phyloP scores from a whole-genome alignment of 92 coral and sea anemone species.

The Muricea muricata region DNA sequence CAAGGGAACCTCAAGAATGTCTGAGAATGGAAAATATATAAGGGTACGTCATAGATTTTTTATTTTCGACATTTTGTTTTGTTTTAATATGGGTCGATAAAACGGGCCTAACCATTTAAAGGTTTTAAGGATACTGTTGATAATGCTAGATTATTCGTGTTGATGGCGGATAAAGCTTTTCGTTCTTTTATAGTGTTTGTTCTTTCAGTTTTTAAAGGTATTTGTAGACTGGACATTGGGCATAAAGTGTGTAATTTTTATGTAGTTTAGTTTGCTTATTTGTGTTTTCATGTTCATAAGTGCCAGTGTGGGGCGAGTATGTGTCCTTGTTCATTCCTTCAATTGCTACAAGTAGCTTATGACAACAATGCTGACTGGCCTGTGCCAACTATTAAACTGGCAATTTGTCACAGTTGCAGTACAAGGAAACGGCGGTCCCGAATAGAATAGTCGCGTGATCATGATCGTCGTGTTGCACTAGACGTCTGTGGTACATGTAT shows the following conservation, averaged over 20 bases:
- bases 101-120: neutral
- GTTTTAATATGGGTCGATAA: neutral
- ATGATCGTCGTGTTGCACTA: too few species aligned
- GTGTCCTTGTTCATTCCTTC: neutral
- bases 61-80: neutral
- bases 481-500: too few species aligned
- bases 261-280: too few species aligned
- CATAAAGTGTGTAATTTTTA: neutral
- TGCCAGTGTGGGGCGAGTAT: too few species aligned
- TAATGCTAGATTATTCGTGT: neutral
- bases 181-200: neutral
- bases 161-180: neutral
- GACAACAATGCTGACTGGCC: too few species aligned
- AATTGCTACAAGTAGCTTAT: too few species aligned
- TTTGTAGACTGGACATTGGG: neutral
- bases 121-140: neutral
- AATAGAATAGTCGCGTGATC: too few species aligned
- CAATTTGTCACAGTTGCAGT: too few species aligned
- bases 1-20: neutral
- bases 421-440: too few species aligned
- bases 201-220: neutral
- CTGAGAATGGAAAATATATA: constrained; percentile 20
- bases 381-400: too few species aligned
- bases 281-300: neutral
- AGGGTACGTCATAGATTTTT: constrained; percentile 34